Base-by-base conservation (phyloP, 2,888 invertebrate genomes). In the Diadegma fenestrale region DNA sequence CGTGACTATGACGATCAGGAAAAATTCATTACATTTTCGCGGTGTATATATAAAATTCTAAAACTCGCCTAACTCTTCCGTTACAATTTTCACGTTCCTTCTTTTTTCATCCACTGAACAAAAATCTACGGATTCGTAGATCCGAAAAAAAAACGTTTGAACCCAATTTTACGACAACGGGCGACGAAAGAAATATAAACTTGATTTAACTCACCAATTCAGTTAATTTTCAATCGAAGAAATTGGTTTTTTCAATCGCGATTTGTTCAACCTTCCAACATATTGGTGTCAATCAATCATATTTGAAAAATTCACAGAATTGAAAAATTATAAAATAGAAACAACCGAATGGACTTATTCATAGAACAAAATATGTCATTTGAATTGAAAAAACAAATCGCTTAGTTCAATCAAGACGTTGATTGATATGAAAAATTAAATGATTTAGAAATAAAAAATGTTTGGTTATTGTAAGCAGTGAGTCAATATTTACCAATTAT, bases 51-150 rank as follows among this genome's bases (percentile, higher is more conserved):
- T 37, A 64, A 64, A 64, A 37, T 7, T 37, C n/a, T 17, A 64
- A 48, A 48, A 48, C 17, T n/a, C 17, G 17, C 5, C 3, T n/a
- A 17, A 48, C n/a, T 48, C n/a, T n/a, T 48, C n/a, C 17, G 17
- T 1, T 30, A 30, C 4, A 30, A 30, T 30, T 30, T 4, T n/a
- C 30, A 30, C 30, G 30, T 30, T 30, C 30, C 30, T 30, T 30
- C 30, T 30, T 30, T 30, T 30, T 30, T 30, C 4, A 30, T 30
- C 30, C 30, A 30, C 30, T 30, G 30, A 30, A 30, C 1, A 48
- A 48, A 48, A 48, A n/a, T n/a, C n/a, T n/a, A n/a, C n/a, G 48
- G 48, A 48, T 48, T 48, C 48, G 48, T 48, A 48, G n/a, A 48
- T 48, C n/a, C n/a, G 5, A 48, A 48, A 5, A 48, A 48, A 4